Evolutionary conservation across 2,888 invertebrate species (phyloP), one percentile per base, ranked within the genome.

Genomic region (Polyommatus icarus): DNA sequence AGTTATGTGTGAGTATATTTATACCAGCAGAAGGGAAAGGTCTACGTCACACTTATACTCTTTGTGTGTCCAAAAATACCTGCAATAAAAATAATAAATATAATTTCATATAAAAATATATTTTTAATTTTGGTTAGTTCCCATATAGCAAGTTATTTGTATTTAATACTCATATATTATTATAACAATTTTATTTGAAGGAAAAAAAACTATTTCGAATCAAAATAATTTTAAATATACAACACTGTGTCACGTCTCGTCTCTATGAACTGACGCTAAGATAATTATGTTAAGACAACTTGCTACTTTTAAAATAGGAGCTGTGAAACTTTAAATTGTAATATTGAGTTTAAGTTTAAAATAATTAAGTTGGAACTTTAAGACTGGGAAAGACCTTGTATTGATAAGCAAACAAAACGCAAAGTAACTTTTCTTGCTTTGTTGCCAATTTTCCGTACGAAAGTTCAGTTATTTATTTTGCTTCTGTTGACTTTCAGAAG

Each of bases 391-490:
- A 20, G 73, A 73, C 46, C 40, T 46, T 24, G 54, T 29, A 75
- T 54, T 75, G 54, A 75, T 75, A 75, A 50, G 75, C 50, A 50
- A 75, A 75, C 75, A 75, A 75, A 75, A 75, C 50, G 46, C 29
- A 29, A 50, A 54, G 75, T 54, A 75, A 75, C 75, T 75, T 75
- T 54, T 18, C 75, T 75, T 24, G 29, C 75, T 50, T 75, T 76
- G 78, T 77, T 76, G 79, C 79, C 79, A 79, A 76, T 77, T 71
- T 57, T 46, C 76, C 77, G 76, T 59, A 73, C 72, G 76, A 73
- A 75, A 75, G 54, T 75, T 50, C 6, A 32, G 75, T 75, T 77
- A 59, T 79, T 79, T 77, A 57, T 77, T 79, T 76, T 77, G 57
- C 57, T 77, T 77, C 67, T 77, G 40, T 79, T 77, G 76, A 72